These are phyloP conservation scores for Calypte anna DNA, from an alignment of 2,113 vertebrate genomes.

Conservation along the genomic window DNA sequence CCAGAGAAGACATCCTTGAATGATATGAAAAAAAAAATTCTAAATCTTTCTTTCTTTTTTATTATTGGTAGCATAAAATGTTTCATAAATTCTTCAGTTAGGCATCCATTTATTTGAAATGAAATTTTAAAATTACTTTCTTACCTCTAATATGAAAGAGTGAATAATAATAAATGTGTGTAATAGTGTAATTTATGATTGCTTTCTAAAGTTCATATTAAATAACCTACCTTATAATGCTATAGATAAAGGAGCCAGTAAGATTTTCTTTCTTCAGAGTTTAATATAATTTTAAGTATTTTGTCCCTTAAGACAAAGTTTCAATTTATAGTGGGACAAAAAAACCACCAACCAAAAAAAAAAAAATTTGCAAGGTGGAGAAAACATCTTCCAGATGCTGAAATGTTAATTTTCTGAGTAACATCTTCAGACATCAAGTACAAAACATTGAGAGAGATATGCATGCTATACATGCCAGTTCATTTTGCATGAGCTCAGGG, in stretches of 20 bases:
- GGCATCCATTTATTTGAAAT: neutral
- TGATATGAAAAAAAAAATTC: neutral
- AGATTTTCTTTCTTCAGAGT: neutral
- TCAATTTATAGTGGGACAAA: neutral
- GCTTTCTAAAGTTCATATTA: neutral
- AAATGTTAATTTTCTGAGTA: neutral
- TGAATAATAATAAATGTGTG: neutral
- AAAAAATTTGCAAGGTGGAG: neutral
- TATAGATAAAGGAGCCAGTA: neutral
- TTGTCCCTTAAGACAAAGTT: neutral
- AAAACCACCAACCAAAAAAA: no score
- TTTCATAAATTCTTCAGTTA: neutral
- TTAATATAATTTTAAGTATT: neutral
- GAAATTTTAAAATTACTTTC: neutral
- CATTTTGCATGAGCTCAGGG: neutral
- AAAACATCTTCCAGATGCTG: neutral
- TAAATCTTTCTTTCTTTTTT: neutral
- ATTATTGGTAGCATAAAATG: neutral
- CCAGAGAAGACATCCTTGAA: neutral
- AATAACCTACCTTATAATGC: neutral
- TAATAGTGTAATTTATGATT: neutral
- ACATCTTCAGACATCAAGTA: neutral
- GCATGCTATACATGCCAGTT: neutral
- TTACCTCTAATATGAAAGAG: neutral
- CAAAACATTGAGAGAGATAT: neutral